Percentiles rank a stretch among this genome's conserved stretches.
Conservation (phyloP, 2,888 invertebrate genomes). For the Lordiphosa fenestrarum region DNA sequence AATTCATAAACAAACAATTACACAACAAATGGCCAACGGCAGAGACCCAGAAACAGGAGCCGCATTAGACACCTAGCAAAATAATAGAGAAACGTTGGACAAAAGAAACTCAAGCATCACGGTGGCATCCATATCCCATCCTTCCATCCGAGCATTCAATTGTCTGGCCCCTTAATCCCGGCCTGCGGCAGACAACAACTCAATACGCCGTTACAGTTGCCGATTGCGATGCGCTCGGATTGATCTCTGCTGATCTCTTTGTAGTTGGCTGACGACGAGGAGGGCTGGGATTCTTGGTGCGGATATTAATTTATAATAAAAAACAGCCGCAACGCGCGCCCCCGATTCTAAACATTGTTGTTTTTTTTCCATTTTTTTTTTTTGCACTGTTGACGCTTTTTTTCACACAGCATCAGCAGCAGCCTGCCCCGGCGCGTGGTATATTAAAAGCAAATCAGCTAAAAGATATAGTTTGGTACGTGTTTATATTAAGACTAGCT, state of each 20-base stretch:
- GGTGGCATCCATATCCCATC: conserved; percentile 50
- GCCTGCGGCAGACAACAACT: conserved; percentile 72
- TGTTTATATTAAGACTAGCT: conserved; percentile 57
- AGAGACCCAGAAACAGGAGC: conserved; percentile 32
- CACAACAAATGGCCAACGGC: conserved; percentile 52
- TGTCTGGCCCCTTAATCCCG: conserved; percentile 61
- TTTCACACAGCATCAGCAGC: conserved; percentile 34
- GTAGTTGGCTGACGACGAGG: conserved; percentile 29
- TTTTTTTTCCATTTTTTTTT: conserved; percentile 19
- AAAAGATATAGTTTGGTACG: conserved; percentile 47
- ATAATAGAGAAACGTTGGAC: conserved; percentile 37
- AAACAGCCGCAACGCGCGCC: conserved; percentile 41
- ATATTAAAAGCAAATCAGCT: conserved; percentile 49
- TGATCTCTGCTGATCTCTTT: conserved; percentile 46
- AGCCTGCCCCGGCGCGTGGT: conserved; percentile 51
- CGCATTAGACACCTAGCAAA: conserved; percentile 58
- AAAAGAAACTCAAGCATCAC: conserved; percentile 46
- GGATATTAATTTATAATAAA: conserved; percentile 58
- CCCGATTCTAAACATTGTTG: conserved; percentile 11
- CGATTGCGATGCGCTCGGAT: conserved; percentile 46
- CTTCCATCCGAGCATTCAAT: conserved; percentile 27
- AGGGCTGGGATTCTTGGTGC: conserved; percentile 1
- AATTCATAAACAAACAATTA: conserved; percentile 70
- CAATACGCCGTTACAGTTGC: conserved; percentile 60
- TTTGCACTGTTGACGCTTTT: conserved; percentile 67